Base-by-base conservation (phyloP, 2,797 vertebrate species). In the Rhincodon typus region DNA sequence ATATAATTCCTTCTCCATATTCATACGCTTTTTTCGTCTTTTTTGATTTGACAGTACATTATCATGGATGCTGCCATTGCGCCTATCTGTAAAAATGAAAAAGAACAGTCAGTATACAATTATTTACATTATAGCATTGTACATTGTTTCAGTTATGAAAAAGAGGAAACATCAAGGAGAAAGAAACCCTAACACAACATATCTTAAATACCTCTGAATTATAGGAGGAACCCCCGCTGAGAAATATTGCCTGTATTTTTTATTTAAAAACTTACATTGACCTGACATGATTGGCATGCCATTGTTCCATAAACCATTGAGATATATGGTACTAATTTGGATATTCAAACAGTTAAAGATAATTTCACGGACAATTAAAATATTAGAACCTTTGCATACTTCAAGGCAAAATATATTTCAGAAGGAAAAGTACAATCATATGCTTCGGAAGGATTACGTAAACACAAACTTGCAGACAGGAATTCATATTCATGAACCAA, bases 61-160 rank as follows among this genome's bases (percentile, higher is more conserved):
- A 96, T 84, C 46, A 96, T 86, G 27, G 96, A 69, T 79, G 96
- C 96, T 2, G 86, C 91, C 96, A 96, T 95, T 66, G 96, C 96
- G 70, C 96, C 96, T n/a, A 96, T 87, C 95, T 96, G 96, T 23
- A 77, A 93, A 50, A 69, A 69, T 2, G 90, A 69, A 93, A 69
- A 27, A 93, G n/a, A 69, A 38, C 57, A 42, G n/a, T 67, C 38
- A 42, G 21, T 21, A 3, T 62, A 30, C 30, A 57, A 62, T 66
- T 57, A 57, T 57, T 46, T 42, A 46, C 17, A 8, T 46, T 84
- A 46, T 46, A 46, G 15, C 79, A 84, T 19, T 84, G 42, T 12
- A 82, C 34, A 77, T n/a, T 82, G 38, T 82, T 82, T 42, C 79
- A 84, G 10, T 46, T 23, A 23, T 84, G 38, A 19, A 42, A 19